phyloP scores from a whole-genome alignment of 2,888 invertebrate genomes.

The Sicus ferrugineus region DNA sequence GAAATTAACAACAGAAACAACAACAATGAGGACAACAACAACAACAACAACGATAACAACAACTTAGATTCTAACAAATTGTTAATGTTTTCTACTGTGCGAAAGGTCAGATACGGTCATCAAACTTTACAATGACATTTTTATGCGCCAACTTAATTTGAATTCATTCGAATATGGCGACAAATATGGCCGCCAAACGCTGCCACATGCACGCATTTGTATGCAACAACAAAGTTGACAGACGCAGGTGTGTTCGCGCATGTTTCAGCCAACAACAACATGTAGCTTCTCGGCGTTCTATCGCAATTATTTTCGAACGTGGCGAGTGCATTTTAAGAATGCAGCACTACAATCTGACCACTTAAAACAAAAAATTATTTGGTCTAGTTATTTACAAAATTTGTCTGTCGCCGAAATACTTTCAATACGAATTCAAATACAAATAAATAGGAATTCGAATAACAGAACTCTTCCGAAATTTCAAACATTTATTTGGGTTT shows the following conservation, averaged over 20 bases:
- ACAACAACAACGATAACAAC: not conserved
- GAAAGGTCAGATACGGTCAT: slow-evolving; percentile 30
- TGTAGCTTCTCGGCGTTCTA: not conserved
- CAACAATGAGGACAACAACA: not conserved
- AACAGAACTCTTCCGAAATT: too few species aligned
- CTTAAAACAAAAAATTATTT: not conserved
- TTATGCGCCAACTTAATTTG: not conserved
- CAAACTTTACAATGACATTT: slow-evolving; percentile 12
- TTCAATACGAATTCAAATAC: too few species aligned
- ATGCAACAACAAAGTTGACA: not conserved
- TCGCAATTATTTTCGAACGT: not conserved
- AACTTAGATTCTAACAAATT: not conserved
- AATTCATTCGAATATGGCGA: slow-evolving; percentile 6
- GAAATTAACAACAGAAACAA: not conserved
- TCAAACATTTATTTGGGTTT: too few species aligned
- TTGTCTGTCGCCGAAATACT: too few species aligned
- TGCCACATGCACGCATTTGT: not conserved
- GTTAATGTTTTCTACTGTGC: not conserved
- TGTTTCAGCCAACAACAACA: not conserved
- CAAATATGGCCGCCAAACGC: not conserved
- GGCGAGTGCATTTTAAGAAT: not conserved
- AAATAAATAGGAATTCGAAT: too few species aligned
- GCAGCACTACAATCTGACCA: not conserved
- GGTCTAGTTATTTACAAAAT: not conserved
- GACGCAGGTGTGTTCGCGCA: not conserved